Evolutionary conservation across 2,888 invertebrate genomes (phyloP).

Genomic region (Tachystola acroxantha): DNA sequence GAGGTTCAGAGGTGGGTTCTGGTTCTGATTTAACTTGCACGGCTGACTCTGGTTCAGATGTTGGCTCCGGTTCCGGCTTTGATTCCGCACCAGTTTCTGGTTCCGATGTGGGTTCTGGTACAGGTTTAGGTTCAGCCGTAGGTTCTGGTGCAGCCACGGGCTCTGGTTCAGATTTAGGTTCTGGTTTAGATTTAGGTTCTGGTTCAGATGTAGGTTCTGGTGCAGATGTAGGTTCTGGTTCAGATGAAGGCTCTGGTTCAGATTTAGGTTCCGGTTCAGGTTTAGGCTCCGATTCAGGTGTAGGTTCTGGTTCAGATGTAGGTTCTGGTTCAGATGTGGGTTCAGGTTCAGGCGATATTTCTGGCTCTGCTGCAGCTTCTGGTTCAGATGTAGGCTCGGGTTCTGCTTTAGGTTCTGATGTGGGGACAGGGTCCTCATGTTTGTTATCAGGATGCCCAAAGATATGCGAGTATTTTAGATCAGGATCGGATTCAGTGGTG

Average conservation of each 20-base stretch:
- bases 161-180: slow-evolving; percentile 37
- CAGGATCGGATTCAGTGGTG: slow-evolving; percentile 44
- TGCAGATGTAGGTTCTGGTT: slow-evolving; percentile 24
- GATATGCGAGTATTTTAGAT: slow-evolving; percentile 49
- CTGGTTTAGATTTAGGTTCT: slow-evolving; percentile 41
- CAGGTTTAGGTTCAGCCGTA: slow-evolving; percentile 20
- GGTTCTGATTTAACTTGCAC: slow-evolving; percentile 15
- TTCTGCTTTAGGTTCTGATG: slow-evolving; percentile 28
- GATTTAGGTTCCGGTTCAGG: slow-evolving; percentile 24
- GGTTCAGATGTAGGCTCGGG: slow-evolving; percentile 33
- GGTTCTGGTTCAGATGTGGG: slow-evolving; percentile 38
- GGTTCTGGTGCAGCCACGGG: slow-evolving; percentile 42
- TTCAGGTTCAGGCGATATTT: slow-evolving; percentile 29
- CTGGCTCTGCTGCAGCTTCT: slow-evolving; percentile 42
- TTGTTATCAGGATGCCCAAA: slow-evolving; percentile 36
- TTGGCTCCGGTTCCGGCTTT: slow-evolving; percentile 42
- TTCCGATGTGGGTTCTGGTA: slow-evolving; percentile 43
- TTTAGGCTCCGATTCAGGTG: slow-evolving; percentile 41
- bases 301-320: slow-evolving; percentile 50
- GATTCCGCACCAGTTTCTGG: slow-evolving; percentile 46
- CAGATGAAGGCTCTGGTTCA: slow-evolving; percentile 17
- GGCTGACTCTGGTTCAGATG: slow-evolving; percentile 7
- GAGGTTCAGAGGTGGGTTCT: slow-evolving; percentile 13
- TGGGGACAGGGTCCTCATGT: slow-evolving; percentile 21
- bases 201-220: slow-evolving; percentile 17